Percentiles rank a stretch among this genome's conserved stretches.
Conservation (phyloP, 2,797 vertebrate genomes). For the Pelobates cultripes region DNA sequence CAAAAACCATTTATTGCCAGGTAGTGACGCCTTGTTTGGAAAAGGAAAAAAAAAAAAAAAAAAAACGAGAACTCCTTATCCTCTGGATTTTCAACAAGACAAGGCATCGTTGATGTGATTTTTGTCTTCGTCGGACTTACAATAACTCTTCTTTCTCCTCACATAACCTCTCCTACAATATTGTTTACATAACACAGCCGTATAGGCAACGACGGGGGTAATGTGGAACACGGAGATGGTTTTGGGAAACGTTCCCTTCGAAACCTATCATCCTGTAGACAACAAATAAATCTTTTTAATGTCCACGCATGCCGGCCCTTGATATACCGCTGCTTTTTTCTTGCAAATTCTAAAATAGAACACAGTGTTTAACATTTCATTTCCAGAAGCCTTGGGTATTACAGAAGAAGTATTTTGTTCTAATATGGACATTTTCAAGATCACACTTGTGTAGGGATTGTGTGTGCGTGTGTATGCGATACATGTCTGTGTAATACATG, state of each 20-base stretch:
- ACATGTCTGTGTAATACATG: not conserved
- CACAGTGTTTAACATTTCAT: conserved; percentile 15
- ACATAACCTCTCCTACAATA: conserved; percentile 44
- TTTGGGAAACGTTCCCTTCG: not conserved
- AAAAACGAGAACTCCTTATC: not conserved
- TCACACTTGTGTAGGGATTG: not conserved
- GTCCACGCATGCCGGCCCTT: conserved; percentile 1
- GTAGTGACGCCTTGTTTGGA: not conserved
- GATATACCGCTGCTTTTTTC: conserved; percentile 26
- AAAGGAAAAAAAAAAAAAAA: not conserved
- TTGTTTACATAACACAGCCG: conserved; percentile 53
- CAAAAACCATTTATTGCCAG: not conserved
- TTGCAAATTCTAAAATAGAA: conserved; percentile 19
- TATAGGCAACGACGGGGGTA: conserved; percentile 32
- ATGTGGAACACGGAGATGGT: conserved; percentile 7
- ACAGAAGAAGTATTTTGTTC: not conserved
- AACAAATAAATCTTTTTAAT: conserved; percentile 39
- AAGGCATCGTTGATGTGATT: too few relatives aligned
- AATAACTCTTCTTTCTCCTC: conserved; percentile 17
- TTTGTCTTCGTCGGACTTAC: not conserved
- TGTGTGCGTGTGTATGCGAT: not conserved
- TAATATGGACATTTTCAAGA: not conserved
- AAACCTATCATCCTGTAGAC: conserved; percentile 8
- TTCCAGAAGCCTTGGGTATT: not conserved
- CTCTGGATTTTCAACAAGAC: not conserved